A percentile compares a stretch with the other conserved stretches of the same genome.
phyloP scores from a whole-genome alignment of 2,888 invertebrate genomes.

The Amorpha juglandis region DNA sequence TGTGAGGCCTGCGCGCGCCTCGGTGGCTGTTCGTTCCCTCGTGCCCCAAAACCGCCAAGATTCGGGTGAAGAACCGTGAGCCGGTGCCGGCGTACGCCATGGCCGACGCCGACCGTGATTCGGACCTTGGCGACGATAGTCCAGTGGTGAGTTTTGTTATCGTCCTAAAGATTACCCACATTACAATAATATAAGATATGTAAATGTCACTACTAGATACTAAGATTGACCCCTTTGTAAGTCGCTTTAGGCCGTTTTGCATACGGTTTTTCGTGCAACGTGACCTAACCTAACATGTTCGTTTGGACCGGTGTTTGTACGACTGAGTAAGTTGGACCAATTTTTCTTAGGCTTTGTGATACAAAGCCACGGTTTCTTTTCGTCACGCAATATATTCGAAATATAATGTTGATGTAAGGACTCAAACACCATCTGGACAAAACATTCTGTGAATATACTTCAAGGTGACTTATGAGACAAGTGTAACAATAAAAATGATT shows the following conservation, averaged over 20 bases:
- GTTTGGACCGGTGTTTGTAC: background rate
- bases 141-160: constrained; percentile 87
- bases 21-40: constrained; percentile 62
- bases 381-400: background rate
- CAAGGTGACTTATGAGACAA: background rate
- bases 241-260: background rate
- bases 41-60: constrained; percentile 86
- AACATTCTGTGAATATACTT: background rate
- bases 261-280: background rate
- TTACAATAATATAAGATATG: background rate
- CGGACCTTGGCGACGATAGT: constrained; percentile 90
- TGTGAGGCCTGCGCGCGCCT: constrained; percentile 64
- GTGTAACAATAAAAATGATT: background rate
- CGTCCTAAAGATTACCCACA: background rate
- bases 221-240: background rate
- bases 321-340: background rate
- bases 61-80: constrained; percentile 95
- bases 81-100: constrained; percentile 94
- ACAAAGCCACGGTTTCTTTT: background rate
- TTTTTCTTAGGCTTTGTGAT: background rate
- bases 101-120: constrained; percentile 88
- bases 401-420: background rate
- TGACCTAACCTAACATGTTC: constrained; percentile 5
- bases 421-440: background rate
- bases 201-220: background rate